Evolutionary conservation across 1,140 invertebrate species (phyloP), one percentile per base, ranked within the genome.

Genomic region (Sminthurinus signatus): DNA sequence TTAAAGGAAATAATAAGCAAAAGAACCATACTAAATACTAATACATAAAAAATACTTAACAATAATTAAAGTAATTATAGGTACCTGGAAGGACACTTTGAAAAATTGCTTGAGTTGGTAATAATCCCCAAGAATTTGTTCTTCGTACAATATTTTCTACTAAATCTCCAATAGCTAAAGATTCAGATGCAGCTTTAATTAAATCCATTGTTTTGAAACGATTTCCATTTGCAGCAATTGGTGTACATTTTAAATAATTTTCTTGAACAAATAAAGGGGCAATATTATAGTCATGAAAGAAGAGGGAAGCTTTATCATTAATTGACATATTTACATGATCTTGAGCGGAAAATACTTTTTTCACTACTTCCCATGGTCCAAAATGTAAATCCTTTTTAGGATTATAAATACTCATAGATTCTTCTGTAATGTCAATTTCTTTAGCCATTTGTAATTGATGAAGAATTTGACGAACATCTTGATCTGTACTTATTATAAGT

Each of bases 261-360:
- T 99, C 96, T 75, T 98, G 93, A 0, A 99, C 91, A 79, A 99
- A 99, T 21, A 99, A 80, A 10, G 95, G 91, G 3, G 86, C 86
- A 62, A 99, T 83, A 73, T 85, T 93, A 78, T 99, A 99, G 80
- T 99, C 97, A 69, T 93, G 86, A 78, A 99, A 99, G 78, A 98
- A 99, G 43, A 99, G 77, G 74, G 91, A 88, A 50, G 85, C 86
- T 78, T 94, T 96, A 72, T 98, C 91, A 70, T 85, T 79, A 1
- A 94, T 79, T 17, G 78, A 84, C 89, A 94, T 96, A 0, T 78
- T 81, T 71, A 86, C 86, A 69, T 93, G 87, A 59, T 93, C 88
- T 39, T 87, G 83, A 23, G 84, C 81, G 28, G 85, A 86, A 76
- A 98, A 98, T 1, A 98, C 89, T 76, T 90, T 91, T 36, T 86